A percentile compares a stretch with the other conserved stretches of the same genome.
phyloP scores from a whole-genome alignment of 2,113 vertebrate genomes.

The Oxyura jamaicensis region DNA sequence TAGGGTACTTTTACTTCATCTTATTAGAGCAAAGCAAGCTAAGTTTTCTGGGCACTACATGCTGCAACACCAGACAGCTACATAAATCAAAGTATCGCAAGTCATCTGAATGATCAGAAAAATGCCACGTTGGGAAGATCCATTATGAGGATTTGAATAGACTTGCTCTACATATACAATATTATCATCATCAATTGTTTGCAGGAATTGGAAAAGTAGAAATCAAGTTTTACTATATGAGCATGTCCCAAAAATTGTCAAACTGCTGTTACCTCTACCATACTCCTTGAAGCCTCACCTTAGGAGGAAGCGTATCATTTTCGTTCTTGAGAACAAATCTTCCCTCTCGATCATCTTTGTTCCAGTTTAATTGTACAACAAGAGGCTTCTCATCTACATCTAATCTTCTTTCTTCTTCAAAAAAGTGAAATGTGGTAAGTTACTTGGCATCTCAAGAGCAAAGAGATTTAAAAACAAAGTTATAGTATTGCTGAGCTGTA shows the following conservation, averaged over 20 bases:
- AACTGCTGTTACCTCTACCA: neutral
- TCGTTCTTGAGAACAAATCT: slow-evolving; percentile 99
- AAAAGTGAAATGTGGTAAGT: slow-evolving; percentile 19
- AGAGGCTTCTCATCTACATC: slow-evolving; percentile 97
- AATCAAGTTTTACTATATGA: neutral
- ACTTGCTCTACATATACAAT: neutral
- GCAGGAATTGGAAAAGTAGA: neutral
- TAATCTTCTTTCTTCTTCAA: slow-evolving; percentile 98
- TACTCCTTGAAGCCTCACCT: slow-evolving; percentile 76
- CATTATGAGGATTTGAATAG: neutral
- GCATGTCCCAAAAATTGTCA: neutral
- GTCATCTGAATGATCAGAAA: neutral
- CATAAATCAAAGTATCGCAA: neutral
- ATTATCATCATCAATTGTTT: neutral
- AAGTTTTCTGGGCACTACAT: neutral
- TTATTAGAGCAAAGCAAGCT: neutral
- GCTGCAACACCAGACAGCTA: neutral
- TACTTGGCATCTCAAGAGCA: slow-evolving; percentile 25
- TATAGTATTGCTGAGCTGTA: neutral
- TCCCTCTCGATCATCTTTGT: slow-evolving; percentile 97
- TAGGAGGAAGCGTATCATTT: slow-evolving; percentile 89
- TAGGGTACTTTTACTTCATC: neutral
- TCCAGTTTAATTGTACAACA: slow-evolving; percentile 98
- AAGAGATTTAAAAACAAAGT: neutral
- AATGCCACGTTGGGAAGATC: neutral